Conservation (phyloP, 2,888 invertebrate genomes). For the Brachylomia viminalis region DNA sequence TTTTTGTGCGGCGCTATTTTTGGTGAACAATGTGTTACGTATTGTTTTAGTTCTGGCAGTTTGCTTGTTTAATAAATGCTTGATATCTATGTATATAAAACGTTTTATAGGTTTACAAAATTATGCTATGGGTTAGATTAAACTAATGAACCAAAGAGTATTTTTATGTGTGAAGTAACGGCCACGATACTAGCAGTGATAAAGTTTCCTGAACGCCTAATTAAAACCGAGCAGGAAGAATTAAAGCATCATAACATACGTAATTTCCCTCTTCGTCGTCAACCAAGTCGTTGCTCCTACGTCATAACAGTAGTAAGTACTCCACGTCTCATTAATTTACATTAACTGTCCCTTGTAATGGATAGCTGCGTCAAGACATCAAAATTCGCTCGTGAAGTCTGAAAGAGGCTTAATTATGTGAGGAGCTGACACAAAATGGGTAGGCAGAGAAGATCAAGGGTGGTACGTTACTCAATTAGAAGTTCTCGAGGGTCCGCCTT, state of each 20-base stretch:
- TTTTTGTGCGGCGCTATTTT: conserved; percentile 18
- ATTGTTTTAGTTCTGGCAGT: not conserved
- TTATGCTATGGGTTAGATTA: not conserved
- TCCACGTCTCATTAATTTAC: conserved; percentile 63
- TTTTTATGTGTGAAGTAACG: not conserved
- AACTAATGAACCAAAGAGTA: not conserved
- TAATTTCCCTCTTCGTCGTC: not conserved
- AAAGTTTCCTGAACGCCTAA: not conserved
- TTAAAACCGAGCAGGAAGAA: not conserved
- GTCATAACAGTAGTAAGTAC: conserved; percentile 44
- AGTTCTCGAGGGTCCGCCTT: not conserved
- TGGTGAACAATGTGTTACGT: conserved; percentile 4
- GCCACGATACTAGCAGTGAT: not conserved
- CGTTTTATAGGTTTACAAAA: not conserved
- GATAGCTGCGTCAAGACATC: conserved; percentile 55
- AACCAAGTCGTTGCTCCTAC: conserved; percentile 24
- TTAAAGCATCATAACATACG: not conserved
- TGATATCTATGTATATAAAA: not conserved
- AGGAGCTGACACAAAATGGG: conserved; percentile 1
- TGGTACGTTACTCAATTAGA: not conserved
- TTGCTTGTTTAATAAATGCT: not conserved
- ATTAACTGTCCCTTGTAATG: conserved; percentile 59
- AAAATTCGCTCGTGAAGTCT: conserved; percentile 21
- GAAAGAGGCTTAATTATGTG: conserved; percentile 47
- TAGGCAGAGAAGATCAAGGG: conserved; percentile 9